Evolutionary conservation across 2,888 invertebrate species (phyloP), one percentile per base, ranked within the genome.

Genomic region (Xylota segnis): DNA sequence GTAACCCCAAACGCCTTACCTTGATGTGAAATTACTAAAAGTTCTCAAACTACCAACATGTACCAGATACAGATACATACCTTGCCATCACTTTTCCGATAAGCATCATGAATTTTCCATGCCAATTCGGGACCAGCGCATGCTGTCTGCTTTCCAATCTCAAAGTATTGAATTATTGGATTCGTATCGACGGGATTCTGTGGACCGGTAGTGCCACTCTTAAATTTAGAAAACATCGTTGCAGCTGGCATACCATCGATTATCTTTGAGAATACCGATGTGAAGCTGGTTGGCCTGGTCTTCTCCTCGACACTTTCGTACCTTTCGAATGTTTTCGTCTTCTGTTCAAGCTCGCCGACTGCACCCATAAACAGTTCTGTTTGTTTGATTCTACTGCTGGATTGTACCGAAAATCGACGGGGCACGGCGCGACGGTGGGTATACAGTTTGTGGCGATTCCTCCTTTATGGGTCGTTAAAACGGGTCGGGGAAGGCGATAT

Each of bases 31-130:
- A 72, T 79, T 59, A 50, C 65, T 71, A 50, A 58, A 65, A 50
- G n/a, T 65, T 71, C 34, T 71, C 59, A 9, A 65, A 45, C 23
- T 18, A 12, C 23, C 6, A 5, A 16, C 63, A 56, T 16, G 12
- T 3, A 50, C 14, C n/a, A n/a, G n/a, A n/a, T n/a, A 16, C 9
- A 4, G 10, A n/a, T 10, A 89, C 94, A 94, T 92, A 98, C 98
- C 96, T 96, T 96, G 89, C 96, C 96, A 90, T 98, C 98, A 87
- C 95, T 95, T 92, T 97, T 97, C 89, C 97, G 94, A 90, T 95
- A 95, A 0, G 97, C 98, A 89, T 98, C 98, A 91, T 97, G 96
- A 87, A 98, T 96, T 90, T 96, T 96, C 98, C 98, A 98, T 58
- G 97, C 95, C 88, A 97, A 94, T 89, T 98, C 98, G 0, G 98